These are phyloP conservation scores for Melanotaenia parkinsoni DNA, from an alignment of 2,797 vertebrate genomes.

Conservation along the genomic window DNA sequence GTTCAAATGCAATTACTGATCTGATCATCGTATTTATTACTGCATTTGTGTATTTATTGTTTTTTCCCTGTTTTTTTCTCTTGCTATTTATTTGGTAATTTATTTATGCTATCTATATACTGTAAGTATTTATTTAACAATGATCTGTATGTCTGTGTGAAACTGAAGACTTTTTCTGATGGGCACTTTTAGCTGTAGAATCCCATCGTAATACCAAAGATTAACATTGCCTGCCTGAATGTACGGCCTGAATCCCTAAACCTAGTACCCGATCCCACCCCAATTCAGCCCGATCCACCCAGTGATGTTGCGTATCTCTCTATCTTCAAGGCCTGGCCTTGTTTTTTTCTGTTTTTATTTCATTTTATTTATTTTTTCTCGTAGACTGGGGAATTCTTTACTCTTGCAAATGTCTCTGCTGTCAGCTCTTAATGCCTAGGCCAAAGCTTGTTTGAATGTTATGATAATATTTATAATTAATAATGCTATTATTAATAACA, in stretches of 20 bases:
- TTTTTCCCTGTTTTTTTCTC: slow-evolving; percentile 67
- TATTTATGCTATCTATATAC: slow-evolving; percentile 85
- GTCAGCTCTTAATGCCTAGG: slow-evolving; percentile 76
- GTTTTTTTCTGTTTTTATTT: slow-evolving; percentile 53
- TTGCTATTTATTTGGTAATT: slow-evolving; percentile 82
- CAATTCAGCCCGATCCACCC: slow-evolving; percentile 54
- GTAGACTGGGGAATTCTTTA: slow-evolving; percentile 77
- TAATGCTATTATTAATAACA: slow-evolving; percentile 59
- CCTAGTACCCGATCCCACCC: slow-evolving; percentile 41
- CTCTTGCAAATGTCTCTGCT: slow-evolving; percentile 79
- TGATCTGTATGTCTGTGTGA: slow-evolving; percentile 84
- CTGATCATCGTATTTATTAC: slow-evolving; percentile 84
- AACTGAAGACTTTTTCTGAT: slow-evolving; percentile 84
- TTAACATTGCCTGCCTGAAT: slow-evolving; percentile 87
- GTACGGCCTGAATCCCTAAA: slow-evolving; percentile 79
- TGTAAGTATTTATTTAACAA: slow-evolving; percentile 86
- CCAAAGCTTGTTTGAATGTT: slow-evolving; percentile 83
- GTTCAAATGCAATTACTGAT: slow-evolving; percentile 80
- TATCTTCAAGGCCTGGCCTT: slow-evolving; percentile 73
- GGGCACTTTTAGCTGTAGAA: slow-evolving; percentile 85
- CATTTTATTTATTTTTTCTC: slow-evolving; percentile 27
- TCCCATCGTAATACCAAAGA: slow-evolving; percentile 89
- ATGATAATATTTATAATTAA: slow-evolving; percentile 75
- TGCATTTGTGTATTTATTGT: slow-evolving; percentile 81
- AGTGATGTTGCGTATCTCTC: slow-evolving; percentile 75